Evolutionary conservation across 92 coral and sea anemone genomes (phyloP), one percentile per base, ranked within the genome.

Genomic region (Bergia sp.): DNA sequence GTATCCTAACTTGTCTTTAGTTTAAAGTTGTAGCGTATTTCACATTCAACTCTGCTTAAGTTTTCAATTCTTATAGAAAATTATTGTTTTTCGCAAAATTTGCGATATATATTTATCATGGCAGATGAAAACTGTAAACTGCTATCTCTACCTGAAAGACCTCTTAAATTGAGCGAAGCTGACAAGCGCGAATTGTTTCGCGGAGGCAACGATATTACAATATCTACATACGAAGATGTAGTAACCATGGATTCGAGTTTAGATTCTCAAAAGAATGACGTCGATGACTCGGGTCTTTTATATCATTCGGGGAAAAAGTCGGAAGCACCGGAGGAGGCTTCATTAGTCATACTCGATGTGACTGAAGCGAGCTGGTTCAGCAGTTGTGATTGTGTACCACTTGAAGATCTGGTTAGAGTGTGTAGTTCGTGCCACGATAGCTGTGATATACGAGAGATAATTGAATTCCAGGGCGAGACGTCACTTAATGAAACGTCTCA

Each of bases 161-260:
- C 65, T 44, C 55, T 44, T 5, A 84, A 84, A 50, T 16, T 45
- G 23, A 84, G 66, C 47, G 45, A 84, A 45, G 39, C 49, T 65
- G 73, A 66, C 61, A 66, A 23, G 13, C 58, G 39, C 8, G 29
- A 84, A 45, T 49, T 69, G 38, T 16, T 84, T 16, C 66, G 29
- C 44, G 41, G 72, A 23, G 79, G 13, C 16, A 84, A 50, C 61
- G 40, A 72, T n/a, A 45, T 29, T 73, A 47, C 78, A 36, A 73
- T 18, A 20, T 11, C 47, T 23, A 20, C 7, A 29, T 23, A 65
- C 23, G 77, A 83, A 42, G 6, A 16, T 45, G 44, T 66, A 55
- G 87, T 84, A 43, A 37, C 38, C 87, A 84, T 84, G 87, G 87
- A 71, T 84, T 47, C 87, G 13, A 29, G 49, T 67, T 76, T 23